phyloP scores from a whole-genome alignment of 2,888 invertebrate species.

The Criorhina ranunculi region DNA sequence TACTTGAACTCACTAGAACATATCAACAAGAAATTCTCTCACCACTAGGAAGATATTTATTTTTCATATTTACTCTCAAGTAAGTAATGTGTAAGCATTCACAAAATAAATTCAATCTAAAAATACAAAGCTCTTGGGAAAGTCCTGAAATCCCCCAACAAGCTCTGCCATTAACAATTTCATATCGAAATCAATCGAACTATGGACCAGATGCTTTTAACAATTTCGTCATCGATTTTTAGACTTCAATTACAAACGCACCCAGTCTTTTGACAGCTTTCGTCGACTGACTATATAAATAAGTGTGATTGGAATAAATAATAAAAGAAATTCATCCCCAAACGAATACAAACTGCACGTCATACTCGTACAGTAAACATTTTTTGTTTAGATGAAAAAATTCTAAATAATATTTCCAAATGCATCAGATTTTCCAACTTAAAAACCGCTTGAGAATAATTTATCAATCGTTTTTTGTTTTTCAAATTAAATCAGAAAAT shows the following conservation, averaged over 20 bases:
- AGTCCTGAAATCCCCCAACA: slow-evolving; percentile 18
- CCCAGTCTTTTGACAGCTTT: slow-evolving; percentile 20
- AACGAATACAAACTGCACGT: background rate
- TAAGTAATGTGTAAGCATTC: slow-evolving; percentile 31
- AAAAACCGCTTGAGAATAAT: slow-evolving; percentile 35
- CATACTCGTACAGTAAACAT: background rate
- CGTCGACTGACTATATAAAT: slow-evolving; percentile 1
- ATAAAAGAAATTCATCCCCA: background rate
- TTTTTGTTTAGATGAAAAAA: background rate
- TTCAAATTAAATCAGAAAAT: slow-evolving; percentile 26
- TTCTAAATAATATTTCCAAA: background rate
- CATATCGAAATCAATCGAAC: slow-evolving; percentile 28
- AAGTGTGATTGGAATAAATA: background rate
- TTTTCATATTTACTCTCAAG: slow-evolving; percentile 12
- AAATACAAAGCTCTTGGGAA: slow-evolving; percentile 33
- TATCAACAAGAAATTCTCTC: background rate
- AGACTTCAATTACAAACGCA: background rate
- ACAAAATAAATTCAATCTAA: slow-evolving; percentile 35
- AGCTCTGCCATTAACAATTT: slow-evolving; percentile 30
- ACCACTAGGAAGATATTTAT: background rate
- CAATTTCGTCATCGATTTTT: slow-evolving; percentile 19
- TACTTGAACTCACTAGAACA: no score
- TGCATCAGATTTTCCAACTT: background rate
- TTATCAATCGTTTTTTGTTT: slow-evolving; percentile 33
- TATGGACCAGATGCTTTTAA: slow-evolving; percentile 45